phyloP scores from a whole-genome alignment of 2,888 invertebrate genomes.

The Neoaliturus tenellus region DNA sequence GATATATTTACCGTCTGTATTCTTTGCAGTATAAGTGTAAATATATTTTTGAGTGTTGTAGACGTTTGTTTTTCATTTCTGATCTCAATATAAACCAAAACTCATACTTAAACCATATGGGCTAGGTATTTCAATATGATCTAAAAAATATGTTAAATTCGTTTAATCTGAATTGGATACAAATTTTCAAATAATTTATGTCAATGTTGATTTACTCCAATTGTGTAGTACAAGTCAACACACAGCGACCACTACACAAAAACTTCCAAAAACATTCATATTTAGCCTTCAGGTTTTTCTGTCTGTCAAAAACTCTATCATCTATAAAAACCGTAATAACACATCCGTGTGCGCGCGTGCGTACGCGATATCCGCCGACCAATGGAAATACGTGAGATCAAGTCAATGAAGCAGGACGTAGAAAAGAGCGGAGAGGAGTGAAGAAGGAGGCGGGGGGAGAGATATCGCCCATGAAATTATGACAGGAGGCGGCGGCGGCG shows the following conservation, averaged over 20 bases:
- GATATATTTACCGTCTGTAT: too few species aligned
- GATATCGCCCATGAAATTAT: constrained; percentile 59
- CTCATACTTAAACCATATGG: too few species aligned
- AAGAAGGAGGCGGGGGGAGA: constrained; percentile 29
- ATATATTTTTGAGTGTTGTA: too few species aligned
- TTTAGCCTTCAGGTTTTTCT: background rate
- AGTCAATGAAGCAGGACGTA: constrained; percentile 54
- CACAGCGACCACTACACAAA: background rate
- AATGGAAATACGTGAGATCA: constrained; percentile 54
- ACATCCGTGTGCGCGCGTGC: constrained; percentile 54
- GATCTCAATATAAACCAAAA: too few species aligned
- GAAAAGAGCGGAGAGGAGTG: constrained; percentile 28
- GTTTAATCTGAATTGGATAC: too few species aligned
- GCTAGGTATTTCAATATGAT: too few species aligned
- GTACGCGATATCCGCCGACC: constrained; percentile 48
- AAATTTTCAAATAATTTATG: too few species aligned
- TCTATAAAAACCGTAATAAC: constrained; percentile 20
- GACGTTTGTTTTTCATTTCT: too few species aligned
- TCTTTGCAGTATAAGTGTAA: too few species aligned
- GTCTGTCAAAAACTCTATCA: constrained; percentile 20
- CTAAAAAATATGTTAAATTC: too few species aligned
- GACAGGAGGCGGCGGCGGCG: constrained; percentile 53
- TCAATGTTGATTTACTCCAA: too few species aligned
- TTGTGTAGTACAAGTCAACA: too few species aligned
- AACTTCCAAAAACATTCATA: background rate